These are phyloP conservation scores for Caretta caretta DNA, from an alignment of 2,113 vertebrate species.

Conservation along the genomic window DNA sequence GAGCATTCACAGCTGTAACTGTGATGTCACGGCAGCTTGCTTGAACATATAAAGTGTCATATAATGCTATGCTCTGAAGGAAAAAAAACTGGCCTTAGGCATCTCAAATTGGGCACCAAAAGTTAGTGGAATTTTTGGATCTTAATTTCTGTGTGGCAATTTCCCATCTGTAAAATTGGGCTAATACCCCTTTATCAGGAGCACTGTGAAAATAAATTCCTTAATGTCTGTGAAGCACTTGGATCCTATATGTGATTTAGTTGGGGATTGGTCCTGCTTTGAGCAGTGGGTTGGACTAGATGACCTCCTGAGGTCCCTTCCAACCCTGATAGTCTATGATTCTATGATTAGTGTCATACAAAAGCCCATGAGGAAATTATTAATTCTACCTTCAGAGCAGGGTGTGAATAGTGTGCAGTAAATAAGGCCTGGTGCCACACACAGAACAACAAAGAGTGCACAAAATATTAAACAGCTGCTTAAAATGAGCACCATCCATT, in stretches of 20 bases:
- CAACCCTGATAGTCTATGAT: too few species aligned
- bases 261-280: too few species aligned
- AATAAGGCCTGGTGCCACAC: background rate
- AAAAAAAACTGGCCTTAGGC: background rate
- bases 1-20: background rate
- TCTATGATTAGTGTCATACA: background rate
- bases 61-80: background rate
- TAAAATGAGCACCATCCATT: background rate
- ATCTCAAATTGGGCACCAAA: background rate
- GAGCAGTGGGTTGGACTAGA: too few species aligned
- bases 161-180: background rate
- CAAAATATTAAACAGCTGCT: background rate
- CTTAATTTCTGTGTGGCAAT: background rate
- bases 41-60: background rate
- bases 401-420: background rate
- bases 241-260: too few species aligned
- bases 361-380: background rate
- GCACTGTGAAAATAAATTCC: background rate
- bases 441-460: background rate
- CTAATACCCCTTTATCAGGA: too few species aligned
- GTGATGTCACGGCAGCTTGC: background rate
- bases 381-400: background rate
- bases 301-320: too few species aligned
- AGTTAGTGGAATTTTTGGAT: background rate
- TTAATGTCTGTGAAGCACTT: background rate